Percentiles rank a stretch among this genome's conserved stretches.
Evolutionary conservation across 2,113 vertebrate species (phyloP).

Genomic region (Siniperca chuatsi): DNA sequence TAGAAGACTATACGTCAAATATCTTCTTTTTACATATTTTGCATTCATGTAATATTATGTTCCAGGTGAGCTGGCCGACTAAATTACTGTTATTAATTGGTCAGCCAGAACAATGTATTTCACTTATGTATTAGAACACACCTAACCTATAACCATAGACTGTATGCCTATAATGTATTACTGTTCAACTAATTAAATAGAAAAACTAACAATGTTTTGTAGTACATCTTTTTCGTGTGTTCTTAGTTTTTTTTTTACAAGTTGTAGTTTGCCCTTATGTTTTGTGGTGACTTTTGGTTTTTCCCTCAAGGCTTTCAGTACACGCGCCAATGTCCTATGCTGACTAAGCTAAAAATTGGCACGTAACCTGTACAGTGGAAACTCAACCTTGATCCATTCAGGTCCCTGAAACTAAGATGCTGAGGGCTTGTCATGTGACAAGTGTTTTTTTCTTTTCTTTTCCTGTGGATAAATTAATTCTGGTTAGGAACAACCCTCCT

Average conservation of each 20-base stretch:
- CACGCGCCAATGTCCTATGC: neutral
- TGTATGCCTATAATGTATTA: neutral
- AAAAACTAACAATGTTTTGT: no score
- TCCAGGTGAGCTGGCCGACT: neutral
- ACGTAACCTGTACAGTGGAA: neutral
- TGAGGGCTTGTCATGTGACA: neutral
- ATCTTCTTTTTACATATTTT: neutral
- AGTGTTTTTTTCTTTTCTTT: neutral
- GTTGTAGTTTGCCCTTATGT: constrained; percentile 12
- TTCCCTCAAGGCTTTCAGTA: neutral
- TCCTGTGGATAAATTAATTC: neutral
- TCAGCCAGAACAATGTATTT: neutral
- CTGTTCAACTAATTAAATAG: neutral
- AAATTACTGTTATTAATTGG: neutral
- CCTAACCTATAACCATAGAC: neutral
- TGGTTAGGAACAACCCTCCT: neutral
- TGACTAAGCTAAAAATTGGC: constrained; percentile 16
- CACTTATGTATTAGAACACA: neutral
- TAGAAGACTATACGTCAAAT: neutral
- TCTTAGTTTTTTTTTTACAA: neutral
- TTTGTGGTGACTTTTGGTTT: constrained; percentile 10
- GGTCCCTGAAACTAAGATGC: neutral
- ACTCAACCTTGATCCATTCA: neutral
- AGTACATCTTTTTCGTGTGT: neutral
- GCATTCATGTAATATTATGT: neutral